Percentiles rank a stretch among this genome's conserved stretches.
Evolutionary conservation across 2,113 vertebrate genomes (phyloP).

Genomic region (Centropus unirufus): DNA sequence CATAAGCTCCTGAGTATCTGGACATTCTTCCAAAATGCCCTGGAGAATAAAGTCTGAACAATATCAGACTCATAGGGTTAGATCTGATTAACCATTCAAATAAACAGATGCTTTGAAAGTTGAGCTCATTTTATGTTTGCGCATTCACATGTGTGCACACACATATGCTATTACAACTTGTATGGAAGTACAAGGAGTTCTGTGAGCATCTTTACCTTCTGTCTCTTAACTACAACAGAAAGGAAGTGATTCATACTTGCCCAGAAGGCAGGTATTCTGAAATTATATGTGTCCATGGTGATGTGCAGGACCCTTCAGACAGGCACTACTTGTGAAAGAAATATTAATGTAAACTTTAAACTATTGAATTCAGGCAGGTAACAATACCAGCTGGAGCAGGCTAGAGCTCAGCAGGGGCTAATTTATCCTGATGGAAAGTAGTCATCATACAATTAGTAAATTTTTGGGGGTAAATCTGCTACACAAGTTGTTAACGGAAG

Average conservation of each 20-base stretch:
- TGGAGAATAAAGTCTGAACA: not conserved
- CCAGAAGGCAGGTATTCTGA: conserved; percentile 9
- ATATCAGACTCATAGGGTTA: not conserved
- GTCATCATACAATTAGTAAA: conserved; percentile 25
- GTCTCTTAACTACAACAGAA: not conserved
- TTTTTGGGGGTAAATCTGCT: not conserved
- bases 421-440: conserved; percentile 22
- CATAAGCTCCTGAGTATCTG: not conserved
- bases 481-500: not conserved
- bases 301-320: not conserved
- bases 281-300: not conserved
- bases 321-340: not conserved
- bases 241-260: conserved; percentile 23
- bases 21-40: not conserved
- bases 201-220: not conserved
- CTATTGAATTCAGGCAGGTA: not conserved
- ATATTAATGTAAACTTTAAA: not conserved
- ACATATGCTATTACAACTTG: not conserved
- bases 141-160: not conserved
- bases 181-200: fast-evolving
- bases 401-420: conserved; percentile 23
- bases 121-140: not conserved
- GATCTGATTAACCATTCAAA: not conserved
- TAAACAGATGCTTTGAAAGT: not conserved
- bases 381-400: not conserved